phyloP scores from a whole-genome alignment of 2,797 vertebrate genomes.

The Chelon labrosus region DNA sequence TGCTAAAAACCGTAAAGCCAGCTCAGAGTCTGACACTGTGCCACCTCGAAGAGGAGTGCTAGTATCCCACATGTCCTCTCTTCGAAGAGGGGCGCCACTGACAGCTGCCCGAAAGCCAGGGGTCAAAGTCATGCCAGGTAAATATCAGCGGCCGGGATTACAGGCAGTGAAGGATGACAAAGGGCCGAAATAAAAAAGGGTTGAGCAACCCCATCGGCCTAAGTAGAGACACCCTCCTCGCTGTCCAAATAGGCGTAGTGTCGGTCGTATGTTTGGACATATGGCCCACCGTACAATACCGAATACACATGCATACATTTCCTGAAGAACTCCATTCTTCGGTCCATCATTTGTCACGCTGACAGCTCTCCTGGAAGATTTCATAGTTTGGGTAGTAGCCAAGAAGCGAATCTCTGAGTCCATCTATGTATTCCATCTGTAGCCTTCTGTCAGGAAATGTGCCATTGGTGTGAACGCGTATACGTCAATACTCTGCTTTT shows the following conservation, averaged over 20 bases:
- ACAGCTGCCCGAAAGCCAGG: conserved; percentile 79
- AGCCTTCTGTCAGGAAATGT: conserved; percentile 2
- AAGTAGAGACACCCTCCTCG: conserved; percentile 37
- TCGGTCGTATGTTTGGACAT: conserved; percentile 23
- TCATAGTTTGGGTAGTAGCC: conserved; percentile 50
- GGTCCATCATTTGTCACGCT: conserved; percentile 56
- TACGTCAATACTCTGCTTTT: conserved; percentile 20
- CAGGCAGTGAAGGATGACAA: conserved; percentile 28
- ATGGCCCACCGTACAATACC: neutral
- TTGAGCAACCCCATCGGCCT: conserved; percentile 44
- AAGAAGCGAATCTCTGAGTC: conserved; percentile 59
- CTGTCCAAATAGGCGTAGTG: neutral
- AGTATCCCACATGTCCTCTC: conserved; percentile 48
- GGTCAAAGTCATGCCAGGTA: conserved; percentile 77
- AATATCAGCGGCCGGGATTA: conserved; percentile 62
- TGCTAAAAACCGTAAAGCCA: conserved; percentile 74
- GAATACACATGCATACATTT: conserved; percentile 10
- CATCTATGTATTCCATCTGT: conserved; percentile 40
- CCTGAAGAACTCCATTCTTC: conserved; percentile 46
- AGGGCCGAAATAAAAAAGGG: conserved; percentile 36
- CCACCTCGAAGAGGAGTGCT: conserved; percentile 48
- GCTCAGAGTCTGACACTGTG: conserved; percentile 63
- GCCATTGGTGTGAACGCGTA: conserved; percentile 23
- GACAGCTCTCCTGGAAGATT: conserved; percentile 51
- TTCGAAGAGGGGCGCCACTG: conserved; percentile 54